Evolutionary conservation across 2,888 invertebrate species (phyloP).

Genomic region (Leucophenga montana): DNA sequence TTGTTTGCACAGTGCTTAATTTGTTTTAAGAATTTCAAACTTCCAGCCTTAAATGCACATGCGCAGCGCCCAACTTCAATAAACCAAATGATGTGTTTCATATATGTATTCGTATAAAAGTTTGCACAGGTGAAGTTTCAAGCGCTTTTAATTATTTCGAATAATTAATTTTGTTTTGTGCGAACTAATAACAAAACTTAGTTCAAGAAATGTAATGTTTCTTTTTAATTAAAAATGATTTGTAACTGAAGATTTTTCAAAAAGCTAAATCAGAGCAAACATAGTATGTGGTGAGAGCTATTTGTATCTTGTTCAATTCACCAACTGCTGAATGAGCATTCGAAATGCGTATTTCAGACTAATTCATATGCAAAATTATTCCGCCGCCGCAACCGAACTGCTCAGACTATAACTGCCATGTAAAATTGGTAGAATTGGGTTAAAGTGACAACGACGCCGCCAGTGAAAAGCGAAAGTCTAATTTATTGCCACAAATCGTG

Average conservation of each 20-base stretch:
- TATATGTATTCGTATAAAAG: too few species aligned
- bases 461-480: slow-evolving; percentile 19
- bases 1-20: background rate
- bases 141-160: too few species aligned
- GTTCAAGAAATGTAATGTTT: too few species aligned
- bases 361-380: background rate
- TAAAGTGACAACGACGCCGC: background rate
- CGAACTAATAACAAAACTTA: too few species aligned
- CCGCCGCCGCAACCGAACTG: background rate
- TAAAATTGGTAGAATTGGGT: slow-evolving; percentile 24
- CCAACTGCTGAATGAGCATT: background rate
- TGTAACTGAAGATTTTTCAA: background rate
- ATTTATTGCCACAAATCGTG: slow-evolving; percentile 18
- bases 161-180: too few species aligned
- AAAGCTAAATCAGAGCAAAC: too few species aligned
- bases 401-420: background rate
- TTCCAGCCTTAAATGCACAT: background rate
- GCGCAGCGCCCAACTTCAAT: background rate
- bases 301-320: background rate
- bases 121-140: too few species aligned
- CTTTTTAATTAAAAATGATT: background rate
- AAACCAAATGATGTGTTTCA: too few species aligned
- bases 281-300: background rate
- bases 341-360: background rate
- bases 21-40: background rate